Evolutionary conservation across 2,888 invertebrate genomes (phyloP), one percentile per base, ranked within the genome.

Genomic region (Abrostola triplasia): DNA sequence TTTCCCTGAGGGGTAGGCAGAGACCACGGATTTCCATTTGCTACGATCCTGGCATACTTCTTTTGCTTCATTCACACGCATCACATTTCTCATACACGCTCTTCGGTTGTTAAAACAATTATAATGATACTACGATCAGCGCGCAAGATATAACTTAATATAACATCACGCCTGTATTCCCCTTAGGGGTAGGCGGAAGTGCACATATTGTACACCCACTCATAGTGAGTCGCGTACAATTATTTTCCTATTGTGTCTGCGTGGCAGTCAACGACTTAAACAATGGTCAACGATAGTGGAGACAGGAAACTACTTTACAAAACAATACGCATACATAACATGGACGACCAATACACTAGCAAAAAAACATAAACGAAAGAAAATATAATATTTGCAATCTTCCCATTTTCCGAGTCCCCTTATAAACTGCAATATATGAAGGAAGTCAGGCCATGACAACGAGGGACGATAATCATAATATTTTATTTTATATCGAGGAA

Each of bases 401-500:
- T 35, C 9, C 12, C 59, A 64, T 71, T 70, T 60, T 49, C 41
- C 11, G 24, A 47, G 36, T 54, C 72, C 62, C 55, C 65, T 68
- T 74, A 71, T 61, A 70, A 57, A 53, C 36, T 57, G 57, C 36
- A 9, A 67, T 70, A 69, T 72, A 72, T 57, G 62, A 55, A 36
- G 51, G 54, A 61, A 67, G 44, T 44, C 51, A 7, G 10, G 35
- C 47, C 41, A 51, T 65, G 72, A 70, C 69, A 67, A 59, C 57
- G 65, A 59, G 60, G 8, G 10, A 13, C 51, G 42, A 71, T 77
- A 71, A 77, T 70, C 78, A 72, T 78, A 77, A 78, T 68, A 78
- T 78, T 78, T 78, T 78, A 78, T 78, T 78, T 72, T 65, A 70
- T 67, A 64, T 68, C 70, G 71, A 77, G 54, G 62, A 73, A 56